Base-by-base conservation (phyloP, 2,113 vertebrate species). In the Dolichallabes microphthalmus region DNA sequence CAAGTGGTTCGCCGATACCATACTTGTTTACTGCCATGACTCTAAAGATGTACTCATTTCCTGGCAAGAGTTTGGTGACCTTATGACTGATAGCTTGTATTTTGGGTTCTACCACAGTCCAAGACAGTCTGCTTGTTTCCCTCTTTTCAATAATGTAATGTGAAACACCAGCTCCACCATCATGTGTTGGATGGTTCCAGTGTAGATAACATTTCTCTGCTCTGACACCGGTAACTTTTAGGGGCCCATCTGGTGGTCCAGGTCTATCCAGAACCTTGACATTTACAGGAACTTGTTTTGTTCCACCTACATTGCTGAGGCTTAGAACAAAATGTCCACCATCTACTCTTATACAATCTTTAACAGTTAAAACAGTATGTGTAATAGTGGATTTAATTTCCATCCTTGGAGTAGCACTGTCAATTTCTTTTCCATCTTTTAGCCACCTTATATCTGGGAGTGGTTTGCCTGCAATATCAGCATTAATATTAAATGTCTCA, bases 1-100 rank as follows among this genome's bases (percentile, higher is more conserved):
- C 98, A 82, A 99, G 94, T 50, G 96, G 93, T 86, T 99, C 98
- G 82, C 98, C 98, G 86, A 95, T 93, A 88, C 98, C 98, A 1
- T 97, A 99, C 93, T 99, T 99, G 90, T 99, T 99, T 55, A 98
- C 98, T 88, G 97, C 98, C 94, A 96, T 97, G 85, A 99, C 93
- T 90, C 98, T 96, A 93, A 99, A 99, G 86, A 99, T 98, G 86
- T 99, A 99, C 88, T 99, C 98, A 90, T 99, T 99, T 53, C 96
- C 96, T 91, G 96, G 90, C 88, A 99, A 94, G 68, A 99, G 96
- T 92, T 96, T 99, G 73, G 97, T 99, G 86, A 98, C 95, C 96
- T 99, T 99, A 91, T 97, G 95, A 89, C 95, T 99, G 75, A 98
- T 95, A 80, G 97, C 97, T 87, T 98, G 96, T 35, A 99, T 97